phyloP scores from a whole-genome alignment of 1,140 invertebrate genomes.

The Telenomus remus region DNA sequence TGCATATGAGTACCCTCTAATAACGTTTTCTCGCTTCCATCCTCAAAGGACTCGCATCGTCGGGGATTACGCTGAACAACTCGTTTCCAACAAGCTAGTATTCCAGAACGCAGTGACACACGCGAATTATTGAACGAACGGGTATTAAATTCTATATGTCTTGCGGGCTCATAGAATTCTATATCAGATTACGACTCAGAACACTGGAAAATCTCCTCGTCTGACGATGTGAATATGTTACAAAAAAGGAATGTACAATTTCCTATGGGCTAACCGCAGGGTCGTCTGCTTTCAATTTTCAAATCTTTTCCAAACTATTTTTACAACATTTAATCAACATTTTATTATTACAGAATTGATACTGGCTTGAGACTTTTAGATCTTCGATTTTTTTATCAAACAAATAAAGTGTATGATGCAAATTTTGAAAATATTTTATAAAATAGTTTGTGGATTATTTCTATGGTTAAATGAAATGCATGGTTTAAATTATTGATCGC shows the following conservation, averaged over 20 bases:
- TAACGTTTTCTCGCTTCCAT: slow-evolving; percentile 59
- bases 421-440: too few species aligned
- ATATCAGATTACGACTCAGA: slow-evolving; percentile 60
- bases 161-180: slow-evolving; percentile 56
- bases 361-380: too few species aligned
- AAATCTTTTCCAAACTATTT: too few species aligned
- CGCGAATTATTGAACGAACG: slow-evolving; percentile 69
- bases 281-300: slow-evolving; percentile 4
- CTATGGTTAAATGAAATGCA: too few species aligned
- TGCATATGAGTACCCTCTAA: slow-evolving; percentile 54
- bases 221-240: slow-evolving; percentile 50
- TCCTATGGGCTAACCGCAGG: slow-evolving; percentile 13
- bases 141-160: slow-evolving; percentile 69
- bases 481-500: too few species aligned
- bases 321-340: too few species aligned
- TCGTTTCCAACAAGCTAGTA: slow-evolving; percentile 68
- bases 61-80: slow-evolving; percentile 69
- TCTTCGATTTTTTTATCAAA: too few species aligned
- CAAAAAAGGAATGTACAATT: slow-evolving; percentile 38
- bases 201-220: slow-evolving; percentile 53
- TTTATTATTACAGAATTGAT: too few species aligned
- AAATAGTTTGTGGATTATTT: too few species aligned
- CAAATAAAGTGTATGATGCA: too few species aligned
- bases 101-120: slow-evolving; percentile 64
- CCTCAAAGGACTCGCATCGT: slow-evolving; percentile 69